Evolutionary conservation across 2,888 invertebrate species (phyloP), one percentile per base, ranked within the genome.

Genomic region (Drosophila infuscata): DNA sequence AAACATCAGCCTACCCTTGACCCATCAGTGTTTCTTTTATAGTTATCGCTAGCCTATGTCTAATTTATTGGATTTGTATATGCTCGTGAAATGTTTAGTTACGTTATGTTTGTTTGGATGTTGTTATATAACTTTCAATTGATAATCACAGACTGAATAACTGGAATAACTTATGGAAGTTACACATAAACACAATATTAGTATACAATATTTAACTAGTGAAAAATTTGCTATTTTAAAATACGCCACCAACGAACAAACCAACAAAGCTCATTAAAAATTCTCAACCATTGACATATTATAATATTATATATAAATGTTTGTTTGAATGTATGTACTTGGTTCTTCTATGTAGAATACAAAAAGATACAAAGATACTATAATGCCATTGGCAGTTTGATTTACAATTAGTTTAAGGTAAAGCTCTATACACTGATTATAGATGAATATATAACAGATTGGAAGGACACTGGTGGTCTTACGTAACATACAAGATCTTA

Each of bases 81-180:
- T 68, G 58, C 48, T 63, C 63, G 70, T 74, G 89, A 89, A 87
- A 87, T 87, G 89, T 81, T 89, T 74, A 69, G 78, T 87, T 87
- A 65, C 85, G 58, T 81, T 81, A 85, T 58, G 63, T 73, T 78
- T 70, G 65, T 65, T 87, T 71, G 74, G 62, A 71, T 74, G 74
- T 75, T 58, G 43, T 41, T 57, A 70, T 56, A 76, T 83, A 83
- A 76, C 81, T 79, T 71, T 88, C 76, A 88, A 75, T 80, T 73
- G 74, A 79, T 76, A 88, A 88, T 88, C 88, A 88, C 88, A 88
- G 88, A 86, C 72, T 72, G 76, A 63, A 83, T 81, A 88, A 83
- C 90, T 88, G 88, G 88, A 88, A 88, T 88, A 82, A 80, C 74
- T 79, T 75, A 70, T 79, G 85, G 82, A 88, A 84, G 84, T 74